Evolutionary conservation across 2,797 vertebrate species (phyloP).

Genomic region (Smutsia temminckii): DNA sequence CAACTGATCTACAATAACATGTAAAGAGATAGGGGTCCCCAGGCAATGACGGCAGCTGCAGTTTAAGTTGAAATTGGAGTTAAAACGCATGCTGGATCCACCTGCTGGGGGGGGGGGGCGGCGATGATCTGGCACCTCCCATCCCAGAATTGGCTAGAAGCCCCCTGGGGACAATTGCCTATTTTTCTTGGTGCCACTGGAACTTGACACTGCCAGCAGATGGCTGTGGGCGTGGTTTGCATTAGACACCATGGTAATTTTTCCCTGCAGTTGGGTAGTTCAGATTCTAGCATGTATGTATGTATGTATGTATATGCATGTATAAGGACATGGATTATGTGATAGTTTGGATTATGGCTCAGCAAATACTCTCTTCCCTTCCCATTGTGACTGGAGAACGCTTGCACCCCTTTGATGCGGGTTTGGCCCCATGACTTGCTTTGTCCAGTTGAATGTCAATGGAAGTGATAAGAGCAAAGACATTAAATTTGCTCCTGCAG

Average conservation of each 20-base stretch:
- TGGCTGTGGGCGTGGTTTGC: not conserved
- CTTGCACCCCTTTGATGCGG: accelerated
- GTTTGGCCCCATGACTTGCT: not conserved
- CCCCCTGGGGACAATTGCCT: not conserved
- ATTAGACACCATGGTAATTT: not conserved
- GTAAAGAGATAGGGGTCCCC: conserved; percentile 55
- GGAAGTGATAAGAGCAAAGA: not conserved
- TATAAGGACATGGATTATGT: not conserved
- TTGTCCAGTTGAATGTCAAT: not conserved
- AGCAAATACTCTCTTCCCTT: not conserved
- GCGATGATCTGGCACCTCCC: not conserved
- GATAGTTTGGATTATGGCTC: not conserved
- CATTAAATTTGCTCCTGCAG: accelerated
- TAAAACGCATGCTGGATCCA: not conserved
- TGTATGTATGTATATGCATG: not conserved
- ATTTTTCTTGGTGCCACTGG: not conserved
- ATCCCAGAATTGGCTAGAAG: not conserved
- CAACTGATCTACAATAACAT: conserved; percentile 47
- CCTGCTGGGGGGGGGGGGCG: not conserved
- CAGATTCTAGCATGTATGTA: not conserved
- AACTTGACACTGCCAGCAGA: not conserved
- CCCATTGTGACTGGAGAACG: not conserved
- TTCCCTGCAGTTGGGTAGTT: not conserved
- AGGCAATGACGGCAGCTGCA: conserved; percentile 18
- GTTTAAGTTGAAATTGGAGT: conserved; percentile 59